These are phyloP conservation scores for Himalopsyche anomala DNA, from an alignment of 2,888 invertebrate genomes.

Conservation along the genomic window DNA sequence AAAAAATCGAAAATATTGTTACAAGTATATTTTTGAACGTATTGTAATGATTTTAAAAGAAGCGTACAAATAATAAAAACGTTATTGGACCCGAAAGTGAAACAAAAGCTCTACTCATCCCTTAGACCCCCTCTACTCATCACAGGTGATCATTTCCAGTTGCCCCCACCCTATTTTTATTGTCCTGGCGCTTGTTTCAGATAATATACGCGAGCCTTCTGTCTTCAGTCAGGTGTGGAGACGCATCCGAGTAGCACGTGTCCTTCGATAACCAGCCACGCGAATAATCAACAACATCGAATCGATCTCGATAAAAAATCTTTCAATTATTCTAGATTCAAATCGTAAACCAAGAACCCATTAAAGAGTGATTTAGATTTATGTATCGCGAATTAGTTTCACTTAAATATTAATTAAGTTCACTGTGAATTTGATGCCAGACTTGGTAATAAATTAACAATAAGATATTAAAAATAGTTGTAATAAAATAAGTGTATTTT, in stretches of 20 bases:
- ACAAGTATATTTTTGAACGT: too few relatives aligned
- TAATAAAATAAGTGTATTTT: too few relatives aligned
- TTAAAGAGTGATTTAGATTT: too few relatives aligned
- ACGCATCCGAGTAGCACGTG: conserved; percentile 39
- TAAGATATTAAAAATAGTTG: too few relatives aligned
- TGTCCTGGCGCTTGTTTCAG: conserved; percentile 30
- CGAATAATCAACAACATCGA: background rate
- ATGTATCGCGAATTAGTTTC: too few relatives aligned
- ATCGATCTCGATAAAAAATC: background rate
- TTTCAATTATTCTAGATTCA: background rate
- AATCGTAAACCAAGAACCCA: too few relatives aligned
- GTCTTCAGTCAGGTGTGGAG: conserved; percentile 51
- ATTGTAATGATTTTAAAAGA: too few relatives aligned
- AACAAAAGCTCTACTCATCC: background rate
- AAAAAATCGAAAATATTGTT: too few relatives aligned
- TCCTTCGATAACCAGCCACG: background rate
- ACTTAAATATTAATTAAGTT: too few relatives aligned
- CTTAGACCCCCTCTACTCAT: background rate
- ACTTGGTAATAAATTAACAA: too few relatives aligned
- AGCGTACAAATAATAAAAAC: too few relatives aligned
- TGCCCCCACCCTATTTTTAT: conserved; percentile 4
- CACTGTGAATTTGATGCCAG: too few relatives aligned
- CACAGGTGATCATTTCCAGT: conserved; percentile 19
- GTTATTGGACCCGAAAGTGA: background rate
- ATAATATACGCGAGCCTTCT: conserved; percentile 17